Evolutionary conservation across 2,888 invertebrate species (phyloP).

Genomic region (Nephrocerus scutellatus): DNA sequence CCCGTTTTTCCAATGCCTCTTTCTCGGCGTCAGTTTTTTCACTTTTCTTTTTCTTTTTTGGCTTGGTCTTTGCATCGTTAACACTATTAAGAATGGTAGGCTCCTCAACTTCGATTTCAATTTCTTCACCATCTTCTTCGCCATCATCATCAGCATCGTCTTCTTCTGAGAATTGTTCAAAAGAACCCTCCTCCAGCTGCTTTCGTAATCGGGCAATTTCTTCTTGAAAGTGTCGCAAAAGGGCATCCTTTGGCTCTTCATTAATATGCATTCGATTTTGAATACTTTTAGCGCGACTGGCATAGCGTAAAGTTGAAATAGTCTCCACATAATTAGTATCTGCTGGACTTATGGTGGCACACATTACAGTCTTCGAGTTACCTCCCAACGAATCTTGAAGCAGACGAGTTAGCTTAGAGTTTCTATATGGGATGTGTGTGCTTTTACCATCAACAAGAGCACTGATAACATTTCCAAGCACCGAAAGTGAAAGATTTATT

Average conservation of each 20-base stretch:
- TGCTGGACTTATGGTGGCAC: conserved; percentile 95
- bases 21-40: conserved; percentile 54
- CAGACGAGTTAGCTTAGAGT: conserved; percentile 90
- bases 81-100: too few relatives aligned
- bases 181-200: conserved; percentile 65
- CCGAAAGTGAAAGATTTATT: conserved; percentile 95
- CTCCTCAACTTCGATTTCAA: conserved; percentile 49
- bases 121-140: conserved; percentile 52
- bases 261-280: conserved; percentile 93
- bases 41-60: conserved; percentile 49
- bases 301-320: conserved; percentile 92
- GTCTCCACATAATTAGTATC: conserved; percentile 96
- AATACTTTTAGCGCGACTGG: conserved; percentile 95
- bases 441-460: conserved; percentile 96
- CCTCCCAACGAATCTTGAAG: conserved; percentile 96
- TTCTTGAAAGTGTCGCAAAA: conserved; percentile 90
- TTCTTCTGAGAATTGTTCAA: conserved; percentile 38
- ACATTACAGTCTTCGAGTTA: conserved; percentile 93
- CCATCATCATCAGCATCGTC: conserved; percentile 48
- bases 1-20: conserved; percentile 59
- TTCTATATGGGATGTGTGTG: conserved; percentile 95
- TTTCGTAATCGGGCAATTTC: conserved; percentile 89
- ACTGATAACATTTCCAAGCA: conserved; percentile 96
- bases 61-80: conserved; percentile 53
- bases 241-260: conserved; percentile 94